These are phyloP conservation scores for Drosophila sp. DNA, from an alignment of 1,140 invertebrate species.

Conservation along the genomic window DNA sequence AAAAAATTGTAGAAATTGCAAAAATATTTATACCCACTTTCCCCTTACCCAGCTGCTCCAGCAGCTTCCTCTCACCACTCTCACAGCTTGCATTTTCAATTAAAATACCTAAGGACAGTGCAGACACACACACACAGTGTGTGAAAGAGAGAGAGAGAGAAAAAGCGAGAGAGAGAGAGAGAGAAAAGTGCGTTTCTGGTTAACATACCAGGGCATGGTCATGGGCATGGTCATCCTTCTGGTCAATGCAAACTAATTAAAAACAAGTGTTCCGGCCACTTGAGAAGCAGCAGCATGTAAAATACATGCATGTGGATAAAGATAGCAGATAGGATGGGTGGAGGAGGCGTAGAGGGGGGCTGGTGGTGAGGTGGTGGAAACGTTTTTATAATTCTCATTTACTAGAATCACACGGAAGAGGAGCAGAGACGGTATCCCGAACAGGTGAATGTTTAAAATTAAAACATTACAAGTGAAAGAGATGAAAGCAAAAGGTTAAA, in stretches of 20 bases:
- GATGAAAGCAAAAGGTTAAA: not conserved
- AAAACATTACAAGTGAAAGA: not conserved
- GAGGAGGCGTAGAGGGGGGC: not conserved
- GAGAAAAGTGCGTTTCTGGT: not conserved
- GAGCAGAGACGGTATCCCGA: not conserved
- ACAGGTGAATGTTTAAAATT: slow-evolving; percentile 5
- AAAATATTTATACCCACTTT: slow-evolving; percentile 37
- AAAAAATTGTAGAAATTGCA: slow-evolving; percentile 26
- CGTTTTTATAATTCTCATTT: slow-evolving; percentile 7
- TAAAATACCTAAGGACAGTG: slow-evolving; percentile 41
- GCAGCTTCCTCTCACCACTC: not conserved
- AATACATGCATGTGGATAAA: slow-evolving; percentile 38
- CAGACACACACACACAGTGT: not conserved
- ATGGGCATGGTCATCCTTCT: slow-evolving; percentile 36
- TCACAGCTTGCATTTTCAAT: slow-evolving; percentile 47
- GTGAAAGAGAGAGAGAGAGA: not conserved
- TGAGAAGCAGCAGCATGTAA: slow-evolving; percentile 47
- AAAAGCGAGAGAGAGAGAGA: too few species aligned
- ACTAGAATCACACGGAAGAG: not conserved
- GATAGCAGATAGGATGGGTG: not conserved
- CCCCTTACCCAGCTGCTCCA: not conserved
- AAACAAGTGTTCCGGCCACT: slow-evolving; percentile 57
- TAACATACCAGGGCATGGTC: slow-evolving; percentile 9
- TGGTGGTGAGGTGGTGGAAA: not conserved
- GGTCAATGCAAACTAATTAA: slow-evolving; percentile 58